Evolutionary conservation across 2,113 vertebrate genomes (phyloP).

Genomic region (Pandion haliaetus): DNA sequence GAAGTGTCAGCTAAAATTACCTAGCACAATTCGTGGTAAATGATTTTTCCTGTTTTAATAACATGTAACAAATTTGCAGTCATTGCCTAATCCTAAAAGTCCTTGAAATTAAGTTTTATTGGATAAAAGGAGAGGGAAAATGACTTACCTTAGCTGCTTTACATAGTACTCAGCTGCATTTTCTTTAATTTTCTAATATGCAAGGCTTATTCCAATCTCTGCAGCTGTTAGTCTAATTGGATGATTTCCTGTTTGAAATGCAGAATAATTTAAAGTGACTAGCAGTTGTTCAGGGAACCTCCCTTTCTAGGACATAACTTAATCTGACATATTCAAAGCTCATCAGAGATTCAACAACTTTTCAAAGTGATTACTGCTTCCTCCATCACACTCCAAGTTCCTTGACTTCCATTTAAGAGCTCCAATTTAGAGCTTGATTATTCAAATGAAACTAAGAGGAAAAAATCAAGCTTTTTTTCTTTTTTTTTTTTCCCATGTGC

Average conservation of each 20-base stretch:
- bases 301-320: conserved; percentile 59
- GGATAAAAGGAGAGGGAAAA: neutral
- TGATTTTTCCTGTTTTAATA: neutral
- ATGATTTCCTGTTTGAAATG: conserved; percentile 71
- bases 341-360: conserved; percentile 64
- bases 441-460: conserved; percentile 28
- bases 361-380: conserved; percentile 55
- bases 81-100: neutral
- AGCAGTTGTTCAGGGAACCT: conserved; percentile 62
- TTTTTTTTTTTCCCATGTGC: neutral
- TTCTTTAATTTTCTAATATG: conserved; percentile 53
- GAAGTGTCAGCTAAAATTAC: neutral
- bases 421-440: conserved; percentile 47
- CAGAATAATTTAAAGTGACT: conserved; percentile 69
- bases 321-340: conserved; percentile 50
- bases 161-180: conserved; percentile 2
- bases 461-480: neutral
- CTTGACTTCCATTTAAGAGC: conserved; percentile 47
- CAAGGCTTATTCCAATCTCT: conserved; percentile 41
- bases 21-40: neutral
- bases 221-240: conserved; percentile 65
- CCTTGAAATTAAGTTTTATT: conserved; percentile 37
- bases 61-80: neutral
- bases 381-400: conserved; percentile 12
- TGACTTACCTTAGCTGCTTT: neutral